Percentiles rank a stretch among this genome's conserved stretches.
Conservation (phyloP, 2,113 vertebrate species). For the Chionodraco myersi region DNA sequence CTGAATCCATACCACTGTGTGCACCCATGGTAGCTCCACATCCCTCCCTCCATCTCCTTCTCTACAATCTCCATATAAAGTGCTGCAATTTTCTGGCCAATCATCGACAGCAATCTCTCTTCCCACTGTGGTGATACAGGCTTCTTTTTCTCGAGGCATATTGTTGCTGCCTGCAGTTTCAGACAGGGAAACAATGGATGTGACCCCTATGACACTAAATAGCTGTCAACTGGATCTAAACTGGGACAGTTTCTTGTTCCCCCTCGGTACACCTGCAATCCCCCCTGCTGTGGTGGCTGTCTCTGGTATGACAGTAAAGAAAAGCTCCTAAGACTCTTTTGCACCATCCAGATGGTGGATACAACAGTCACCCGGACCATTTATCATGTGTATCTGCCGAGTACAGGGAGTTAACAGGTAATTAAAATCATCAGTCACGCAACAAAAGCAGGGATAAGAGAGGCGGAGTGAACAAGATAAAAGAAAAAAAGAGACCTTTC, state of each 20-base stretch:
- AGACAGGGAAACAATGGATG: conserved; percentile 62
- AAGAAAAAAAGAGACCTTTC: conserved; percentile 41
- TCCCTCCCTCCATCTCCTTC: conserved; percentile 23
- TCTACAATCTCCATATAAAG: conserved; percentile 64
- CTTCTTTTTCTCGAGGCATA: conserved; percentile 38
- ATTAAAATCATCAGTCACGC: conserved; percentile 81
- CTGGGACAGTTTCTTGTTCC: conserved; percentile 69
- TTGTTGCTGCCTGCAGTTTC: conserved; percentile 48
- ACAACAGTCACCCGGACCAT: conserved; percentile 62
- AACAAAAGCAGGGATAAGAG: conserved; percentile 66
- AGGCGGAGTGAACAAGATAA: conserved; percentile 21
- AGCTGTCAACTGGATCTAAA: conserved; percentile 77
- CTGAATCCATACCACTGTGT: conserved; percentile 25
- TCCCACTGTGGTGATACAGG: conserved; percentile 27
- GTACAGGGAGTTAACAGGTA: conserved; percentile 78
- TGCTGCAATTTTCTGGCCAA: conserved; percentile 50
- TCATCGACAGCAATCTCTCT: conserved; percentile 44
- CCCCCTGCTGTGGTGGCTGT: conserved; percentile 66
- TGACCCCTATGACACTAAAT: conserved; percentile 70
- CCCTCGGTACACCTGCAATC: conserved; percentile 64
- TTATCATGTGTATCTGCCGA: conserved; percentile 81
- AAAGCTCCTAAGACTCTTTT: conserved; percentile 59
- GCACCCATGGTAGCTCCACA: not conserved
- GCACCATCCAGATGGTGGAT: conserved; percentile 74
- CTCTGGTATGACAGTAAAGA: conserved; percentile 60